Evolutionary conservation across 2,888 invertebrate genomes (phyloP).

Genomic region (Cryptocephalus primarius): DNA sequence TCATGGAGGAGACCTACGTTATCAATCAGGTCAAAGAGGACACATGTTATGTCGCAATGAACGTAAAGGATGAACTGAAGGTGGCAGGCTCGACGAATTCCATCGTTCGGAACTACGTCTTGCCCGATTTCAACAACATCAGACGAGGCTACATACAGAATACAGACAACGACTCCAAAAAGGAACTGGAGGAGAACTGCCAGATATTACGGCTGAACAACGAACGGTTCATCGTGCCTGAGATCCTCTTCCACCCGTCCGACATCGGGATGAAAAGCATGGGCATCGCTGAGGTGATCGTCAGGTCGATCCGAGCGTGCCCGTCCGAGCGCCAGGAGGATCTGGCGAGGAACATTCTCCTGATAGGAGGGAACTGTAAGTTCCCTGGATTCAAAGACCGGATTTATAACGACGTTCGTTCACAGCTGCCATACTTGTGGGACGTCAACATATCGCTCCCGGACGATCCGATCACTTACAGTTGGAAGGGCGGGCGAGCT

Average conservation of each 20-base stretch:
- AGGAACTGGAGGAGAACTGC: slow-evolving; percentile 29
- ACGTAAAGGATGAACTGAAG: slow-evolving; percentile 73
- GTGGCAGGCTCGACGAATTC: slow-evolving; percentile 55
- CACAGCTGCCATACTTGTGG: slow-evolving; percentile 65
- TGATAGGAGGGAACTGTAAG: slow-evolving; percentile 69
- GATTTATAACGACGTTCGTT: slow-evolving; percentile 65
- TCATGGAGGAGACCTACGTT: slow-evolving; percentile 97
- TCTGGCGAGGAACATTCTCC: slow-evolving; percentile 70
- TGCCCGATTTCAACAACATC: slow-evolving; percentile 91
- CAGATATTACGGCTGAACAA: slow-evolving; percentile 82
- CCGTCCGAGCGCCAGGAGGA: slow-evolving; percentile 64
- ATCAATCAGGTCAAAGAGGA: slow-evolving; percentile 99
- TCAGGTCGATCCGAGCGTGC: slow-evolving; percentile 63
- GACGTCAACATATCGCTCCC: slow-evolving; percentile 63
- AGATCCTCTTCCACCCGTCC: slow-evolving; percentile 86
- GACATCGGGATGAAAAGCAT: slow-evolving; percentile 86
- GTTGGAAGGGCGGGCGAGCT: slow-evolving; percentile 81
- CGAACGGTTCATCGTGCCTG: slow-evolving; percentile 91
- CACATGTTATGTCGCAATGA: slow-evolving; percentile 80
- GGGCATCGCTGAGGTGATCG: slow-evolving; percentile 85
- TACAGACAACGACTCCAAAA: slow-evolving; percentile 16
- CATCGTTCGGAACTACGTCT: slow-evolving; percentile 79
- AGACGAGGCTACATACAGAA: slow-evolving; percentile 54
- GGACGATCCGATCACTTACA: slow-evolving; percentile 64
- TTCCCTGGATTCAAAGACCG: slow-evolving; percentile 80